Percentiles rank a stretch among this genome's conserved stretches.
phyloP scores from a whole-genome alignment of 1,140 invertebrate genomes.

The Phenacoccus solenopsis region DNA sequence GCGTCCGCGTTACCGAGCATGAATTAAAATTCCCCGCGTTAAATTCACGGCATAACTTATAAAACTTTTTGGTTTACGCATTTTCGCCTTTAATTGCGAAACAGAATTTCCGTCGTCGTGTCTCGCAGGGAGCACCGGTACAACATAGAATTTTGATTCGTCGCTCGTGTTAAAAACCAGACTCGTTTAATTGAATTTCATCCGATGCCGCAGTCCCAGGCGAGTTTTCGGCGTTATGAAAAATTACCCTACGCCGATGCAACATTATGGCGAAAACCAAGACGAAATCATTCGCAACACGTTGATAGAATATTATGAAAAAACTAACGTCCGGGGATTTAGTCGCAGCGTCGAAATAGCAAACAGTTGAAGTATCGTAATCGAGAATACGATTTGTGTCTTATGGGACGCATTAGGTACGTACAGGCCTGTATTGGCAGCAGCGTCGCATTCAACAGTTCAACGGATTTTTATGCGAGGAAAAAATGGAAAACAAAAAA shows the following conservation, averaged over 20 bases:
- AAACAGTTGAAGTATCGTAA: background rate
- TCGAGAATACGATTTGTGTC: conserved; percentile 6
- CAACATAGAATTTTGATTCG: too few relatives aligned
- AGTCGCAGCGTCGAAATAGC: background rate
- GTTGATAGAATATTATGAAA: background rate
- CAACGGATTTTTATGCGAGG: background rate
- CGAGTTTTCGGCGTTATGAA: background rate
- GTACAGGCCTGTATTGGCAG: background rate
- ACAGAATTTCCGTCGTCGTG: too few relatives aligned
- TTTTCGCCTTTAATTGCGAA: background rate
- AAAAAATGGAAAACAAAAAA: background rate
- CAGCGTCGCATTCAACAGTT: conserved; percentile 10
- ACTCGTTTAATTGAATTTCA: too few relatives aligned
- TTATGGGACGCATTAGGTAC: conserved; percentile 10
- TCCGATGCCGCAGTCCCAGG: too few relatives aligned
- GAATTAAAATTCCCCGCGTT: background rate
- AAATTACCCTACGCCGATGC: background rate
- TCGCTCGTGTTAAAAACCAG: too few relatives aligned
- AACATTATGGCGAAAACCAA: background rate
- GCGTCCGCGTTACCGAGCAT: background rate
- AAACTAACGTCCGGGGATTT: background rate
- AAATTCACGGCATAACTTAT: background rate
- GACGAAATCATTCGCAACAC: background rate
- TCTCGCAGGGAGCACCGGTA: too few relatives aligned
- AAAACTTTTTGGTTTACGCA: background rate